These are phyloP conservation scores for Dallia pectoralis DNA, from an alignment of 2,797 vertebrate genomes.

Conservation along the genomic window DNA sequence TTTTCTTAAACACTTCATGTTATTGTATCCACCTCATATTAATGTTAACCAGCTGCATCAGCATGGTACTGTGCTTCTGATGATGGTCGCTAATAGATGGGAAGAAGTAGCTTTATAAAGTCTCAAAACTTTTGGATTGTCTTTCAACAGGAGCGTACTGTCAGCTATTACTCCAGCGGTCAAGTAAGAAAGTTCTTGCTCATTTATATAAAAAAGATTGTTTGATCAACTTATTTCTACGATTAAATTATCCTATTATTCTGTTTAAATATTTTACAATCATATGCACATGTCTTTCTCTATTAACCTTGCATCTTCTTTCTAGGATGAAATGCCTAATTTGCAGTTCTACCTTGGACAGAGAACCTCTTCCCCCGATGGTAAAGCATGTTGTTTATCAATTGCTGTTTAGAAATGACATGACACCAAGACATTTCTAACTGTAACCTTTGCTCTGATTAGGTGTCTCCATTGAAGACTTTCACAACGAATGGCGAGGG, in stretches of 20 bases:
- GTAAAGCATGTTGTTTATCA: conserved; percentile 62
- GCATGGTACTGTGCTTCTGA: not conserved
- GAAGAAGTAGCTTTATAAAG: not conserved
- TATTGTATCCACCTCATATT: not conserved
- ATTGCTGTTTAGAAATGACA: not conserved
- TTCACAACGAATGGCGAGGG: conserved; percentile 71
- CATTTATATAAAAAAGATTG: not conserved
- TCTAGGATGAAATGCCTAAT: conserved; percentile 67
- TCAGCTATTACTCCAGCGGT: not conserved
- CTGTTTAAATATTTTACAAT: not conserved
- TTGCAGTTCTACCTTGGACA: conserved; percentile 84
- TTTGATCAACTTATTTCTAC: not conserved
- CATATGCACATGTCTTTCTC: not conserved
- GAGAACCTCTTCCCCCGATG: conserved; percentile 66
- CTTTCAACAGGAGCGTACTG: not conserved
- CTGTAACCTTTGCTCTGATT: conserved; percentile 21
- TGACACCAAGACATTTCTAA: not conserved
- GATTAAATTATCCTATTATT: too few species aligned
- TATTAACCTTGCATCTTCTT: not conserved
- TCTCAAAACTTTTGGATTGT: not conserved
- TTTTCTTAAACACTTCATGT: not conserved
- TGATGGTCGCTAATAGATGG: not conserved
- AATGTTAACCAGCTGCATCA: not conserved
- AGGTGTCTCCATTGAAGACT: conserved; percentile 72
- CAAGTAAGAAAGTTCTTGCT: conserved; percentile 3